Conservation (phyloP, 2,113 vertebrate species). For the Lepidothrix coronata region DNA sequence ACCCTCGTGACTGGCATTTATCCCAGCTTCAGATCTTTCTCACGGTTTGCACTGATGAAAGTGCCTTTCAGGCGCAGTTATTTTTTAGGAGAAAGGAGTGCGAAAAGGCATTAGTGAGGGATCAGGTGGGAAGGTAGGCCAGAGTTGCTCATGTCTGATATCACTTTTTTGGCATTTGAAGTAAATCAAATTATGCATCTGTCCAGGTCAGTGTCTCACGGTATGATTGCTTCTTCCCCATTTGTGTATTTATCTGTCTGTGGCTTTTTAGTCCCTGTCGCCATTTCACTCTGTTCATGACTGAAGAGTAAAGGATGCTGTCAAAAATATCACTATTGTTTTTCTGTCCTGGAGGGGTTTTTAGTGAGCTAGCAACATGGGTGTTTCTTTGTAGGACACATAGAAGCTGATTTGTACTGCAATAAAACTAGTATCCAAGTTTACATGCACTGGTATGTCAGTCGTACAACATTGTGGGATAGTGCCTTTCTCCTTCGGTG, state of each 20-base stretch:
- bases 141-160: background rate
- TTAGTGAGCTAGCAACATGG: background rate
- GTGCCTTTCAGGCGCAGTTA: background rate
- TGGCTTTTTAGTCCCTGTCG: background rate
- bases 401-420: background rate
- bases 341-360: background rate
- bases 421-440: background rate
- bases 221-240: background rate
- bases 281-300: background rate
- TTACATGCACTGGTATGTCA: fast-evolving
- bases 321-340: background rate
- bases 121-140: background rate
- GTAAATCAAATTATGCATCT: background rate
- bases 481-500: background rate
- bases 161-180: background rate
- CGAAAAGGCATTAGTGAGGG: fast-evolving
- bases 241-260: background rate
- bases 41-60: background rate
- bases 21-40: conserved; percentile 1
- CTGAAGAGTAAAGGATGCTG: background rate
- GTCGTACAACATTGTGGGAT: background rate
- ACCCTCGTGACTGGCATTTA: background rate
- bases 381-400: background rate
- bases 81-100: background rate
- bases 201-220: background rate